These are phyloP conservation scores for Champsocephalus esox DNA, from an alignment of 2,797 vertebrate species.

Conservation along the genomic window DNA sequence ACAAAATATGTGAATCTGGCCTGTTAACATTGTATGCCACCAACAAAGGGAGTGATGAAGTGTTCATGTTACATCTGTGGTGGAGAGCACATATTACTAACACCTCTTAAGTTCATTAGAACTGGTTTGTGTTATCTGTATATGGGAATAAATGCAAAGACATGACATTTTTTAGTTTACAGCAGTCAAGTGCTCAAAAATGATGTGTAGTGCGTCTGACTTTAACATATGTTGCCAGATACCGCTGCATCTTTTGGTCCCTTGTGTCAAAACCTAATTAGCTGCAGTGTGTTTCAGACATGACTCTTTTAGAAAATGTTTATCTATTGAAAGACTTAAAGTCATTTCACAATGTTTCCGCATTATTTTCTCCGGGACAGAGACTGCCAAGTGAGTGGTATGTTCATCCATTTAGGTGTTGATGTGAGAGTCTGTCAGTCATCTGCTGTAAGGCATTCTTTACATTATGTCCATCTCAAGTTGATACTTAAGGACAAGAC, in stretches of 20 bases:
- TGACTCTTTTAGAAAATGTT: neutral
- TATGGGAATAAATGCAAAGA: too few relatives aligned
- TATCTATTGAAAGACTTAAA: neutral
- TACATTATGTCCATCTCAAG: neutral
- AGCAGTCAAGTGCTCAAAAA: too few relatives aligned
- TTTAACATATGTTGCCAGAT: neutral
- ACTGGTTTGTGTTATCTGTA: too few relatives aligned
- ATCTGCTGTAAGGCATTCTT: slow-evolving; percentile 4
- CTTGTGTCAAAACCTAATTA: neutral
- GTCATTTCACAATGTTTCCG: neutral
- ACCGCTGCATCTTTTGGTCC: neutral
- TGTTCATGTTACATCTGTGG: too few relatives aligned
- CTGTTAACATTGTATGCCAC: too few relatives aligned
- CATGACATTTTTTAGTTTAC: too few relatives aligned
- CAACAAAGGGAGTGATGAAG: too few relatives aligned
- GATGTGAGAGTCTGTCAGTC: neutral
- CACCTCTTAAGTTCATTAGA: too few relatives aligned
- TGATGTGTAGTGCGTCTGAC: too few relatives aligned
- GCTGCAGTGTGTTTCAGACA: neutral
- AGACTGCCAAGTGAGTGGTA: neutral
- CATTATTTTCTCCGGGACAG: neutral
- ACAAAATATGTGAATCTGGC: too few relatives aligned
- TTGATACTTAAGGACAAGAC: neutral
- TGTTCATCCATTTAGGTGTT: neutral
- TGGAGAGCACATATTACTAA: too few relatives aligned